Evolutionary conservation across 2,797 vertebrate genomes (phyloP).

Genomic region (Acridotheres tristis): DNA sequence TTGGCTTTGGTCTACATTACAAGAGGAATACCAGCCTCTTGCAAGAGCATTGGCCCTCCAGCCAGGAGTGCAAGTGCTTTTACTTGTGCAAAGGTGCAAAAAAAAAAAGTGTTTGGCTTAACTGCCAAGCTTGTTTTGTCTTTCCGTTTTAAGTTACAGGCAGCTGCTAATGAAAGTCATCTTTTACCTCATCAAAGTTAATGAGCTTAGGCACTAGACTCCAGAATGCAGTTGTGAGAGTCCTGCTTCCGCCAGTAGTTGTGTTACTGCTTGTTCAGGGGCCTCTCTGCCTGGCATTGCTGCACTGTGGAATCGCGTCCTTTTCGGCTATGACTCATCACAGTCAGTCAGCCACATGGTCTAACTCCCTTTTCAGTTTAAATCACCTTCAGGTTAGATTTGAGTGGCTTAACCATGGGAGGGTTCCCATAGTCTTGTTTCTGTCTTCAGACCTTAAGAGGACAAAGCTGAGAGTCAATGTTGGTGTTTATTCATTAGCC

Average conservation of each 20-base stretch:
- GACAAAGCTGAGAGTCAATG: not conserved
- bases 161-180: not conserved
- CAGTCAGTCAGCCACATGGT: not conserved
- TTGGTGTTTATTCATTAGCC: not conserved
- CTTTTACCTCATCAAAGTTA: not conserved
- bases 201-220: not conserved
- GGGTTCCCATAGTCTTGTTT: not conserved
- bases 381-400: not conserved
- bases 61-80: not conserved
- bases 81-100: not conserved
- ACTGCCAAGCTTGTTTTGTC: not conserved
- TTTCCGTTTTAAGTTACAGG: not conserved
- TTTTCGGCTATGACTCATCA: constrained; percentile 25
- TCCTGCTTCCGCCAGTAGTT: not conserved
- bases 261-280: not conserved
- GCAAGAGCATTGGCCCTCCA: not conserved
- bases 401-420: not conserved
- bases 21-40: not conserved
- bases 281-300: not conserved
- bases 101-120: not conserved
- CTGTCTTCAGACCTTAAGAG: not conserved
- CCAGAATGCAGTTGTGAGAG: not conserved
- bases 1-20: not conserved
- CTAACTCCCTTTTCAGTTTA: constrained; percentile 15
- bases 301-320: not conserved